These are phyloP conservation scores for Donacobius atricapilla DNA, from an alignment of 2,113 vertebrate species.

Conservation along the genomic window DNA sequence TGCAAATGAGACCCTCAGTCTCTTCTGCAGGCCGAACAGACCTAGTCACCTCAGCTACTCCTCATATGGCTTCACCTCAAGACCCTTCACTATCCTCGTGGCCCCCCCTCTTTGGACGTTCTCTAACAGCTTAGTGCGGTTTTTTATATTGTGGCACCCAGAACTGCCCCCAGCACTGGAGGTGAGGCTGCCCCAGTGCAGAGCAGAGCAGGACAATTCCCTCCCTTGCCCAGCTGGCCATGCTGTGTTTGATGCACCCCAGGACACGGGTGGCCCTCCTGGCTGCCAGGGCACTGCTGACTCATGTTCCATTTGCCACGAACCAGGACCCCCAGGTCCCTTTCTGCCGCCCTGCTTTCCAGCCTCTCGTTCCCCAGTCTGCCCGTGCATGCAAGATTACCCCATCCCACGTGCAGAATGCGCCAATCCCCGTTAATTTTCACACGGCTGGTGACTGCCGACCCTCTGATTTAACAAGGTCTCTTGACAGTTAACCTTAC, in stretches of 20 bases:
- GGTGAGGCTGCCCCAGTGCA: accelerated
- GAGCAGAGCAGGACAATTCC: background rate
- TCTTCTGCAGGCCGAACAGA: background rate
- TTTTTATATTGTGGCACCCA: background rate
- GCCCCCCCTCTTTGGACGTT: accelerated
- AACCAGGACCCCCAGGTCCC: background rate
- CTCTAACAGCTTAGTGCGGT: background rate
- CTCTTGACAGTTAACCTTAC: background rate
- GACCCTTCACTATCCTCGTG: background rate
- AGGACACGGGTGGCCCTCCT: accelerated
- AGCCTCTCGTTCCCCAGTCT: background rate
- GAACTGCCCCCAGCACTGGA: accelerated
- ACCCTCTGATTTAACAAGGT: background rate
- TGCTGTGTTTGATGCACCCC: background rate
- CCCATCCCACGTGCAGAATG: background rate
- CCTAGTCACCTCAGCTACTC: too few species aligned
- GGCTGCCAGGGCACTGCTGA: background rate
- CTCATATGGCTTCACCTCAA: background rate
- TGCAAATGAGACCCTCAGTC: background rate
- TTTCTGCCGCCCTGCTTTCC: accelerated
- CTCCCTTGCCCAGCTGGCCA: accelerated
- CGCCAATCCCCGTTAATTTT: background rate
- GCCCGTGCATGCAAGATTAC: accelerated
- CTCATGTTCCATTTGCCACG: accelerated
- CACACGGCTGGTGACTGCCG: background rate